These are phyloP conservation scores for Astreopora myriophthalma DNA, from an alignment of 64 coral and sea anemone genomes.

Conservation along the genomic window DNA sequence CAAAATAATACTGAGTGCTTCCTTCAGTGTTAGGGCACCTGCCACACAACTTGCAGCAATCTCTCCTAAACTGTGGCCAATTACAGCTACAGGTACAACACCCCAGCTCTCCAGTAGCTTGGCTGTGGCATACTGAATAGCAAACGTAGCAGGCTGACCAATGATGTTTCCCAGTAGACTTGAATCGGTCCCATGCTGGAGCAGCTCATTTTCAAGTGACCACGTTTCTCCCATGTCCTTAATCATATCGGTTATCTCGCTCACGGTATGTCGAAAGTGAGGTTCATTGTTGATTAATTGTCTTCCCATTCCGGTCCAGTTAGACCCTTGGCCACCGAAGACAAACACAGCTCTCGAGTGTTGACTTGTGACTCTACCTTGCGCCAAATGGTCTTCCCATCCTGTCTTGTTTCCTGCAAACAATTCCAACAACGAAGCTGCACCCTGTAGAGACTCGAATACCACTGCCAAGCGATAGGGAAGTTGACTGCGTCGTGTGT, in stretches of 20 bases:
- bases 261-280: constrained; percentile 40
- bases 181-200: background rate
- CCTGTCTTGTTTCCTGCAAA: constrained; percentile 49
- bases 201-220: constrained; percentile 63
- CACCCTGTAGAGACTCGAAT: constrained; percentile 44
- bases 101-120: constrained; percentile 79
- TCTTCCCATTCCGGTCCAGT: constrained; percentile 80
- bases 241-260: constrained; percentile 32
- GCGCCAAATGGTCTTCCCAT: background rate
- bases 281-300: constrained; percentile 66
- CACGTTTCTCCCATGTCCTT: constrained; percentile 64
- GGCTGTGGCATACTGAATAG: constrained; percentile 71
- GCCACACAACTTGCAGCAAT: constrained; percentile 35
- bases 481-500: constrained; percentile 57
- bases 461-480: constrained; percentile 59
- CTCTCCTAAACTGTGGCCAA: constrained; percentile 77
- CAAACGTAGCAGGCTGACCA: constrained; percentile 73
- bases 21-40: constrained; percentile 49
- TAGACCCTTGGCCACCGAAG: constrained; percentile 70
- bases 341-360: constrained; percentile 55
- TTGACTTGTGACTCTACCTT: constrained; percentile 9
- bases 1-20: constrained; percentile 60
- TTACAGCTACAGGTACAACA: constrained; percentile 66
- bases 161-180: constrained; percentile 26
- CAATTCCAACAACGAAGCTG: background rate